phyloP scores from a whole-genome alignment of 1,140 invertebrate species.

The Sminthurides bifidus region DNA sequence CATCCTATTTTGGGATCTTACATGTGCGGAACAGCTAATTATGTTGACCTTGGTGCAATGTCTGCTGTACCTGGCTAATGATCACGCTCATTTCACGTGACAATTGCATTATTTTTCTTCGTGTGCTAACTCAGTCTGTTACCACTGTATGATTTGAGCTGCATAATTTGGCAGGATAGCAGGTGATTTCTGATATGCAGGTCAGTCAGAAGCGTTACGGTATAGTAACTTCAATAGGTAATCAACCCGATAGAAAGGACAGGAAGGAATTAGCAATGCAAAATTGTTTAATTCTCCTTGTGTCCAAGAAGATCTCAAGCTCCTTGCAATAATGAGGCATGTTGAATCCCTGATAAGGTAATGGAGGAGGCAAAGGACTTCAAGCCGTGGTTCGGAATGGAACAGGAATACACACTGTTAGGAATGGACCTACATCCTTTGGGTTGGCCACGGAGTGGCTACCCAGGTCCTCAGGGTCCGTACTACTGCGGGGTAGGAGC shows the following conservation, averaged over 20 bases:
- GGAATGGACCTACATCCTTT: slow-evolving; percentile 49
- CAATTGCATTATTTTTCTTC: no score
- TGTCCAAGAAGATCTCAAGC: neutral
- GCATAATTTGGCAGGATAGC: no score
- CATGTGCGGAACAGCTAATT: neutral
- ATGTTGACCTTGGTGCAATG: no score
- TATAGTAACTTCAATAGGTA: no score
- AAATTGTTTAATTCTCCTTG: neutral
- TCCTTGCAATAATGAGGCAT: neutral
- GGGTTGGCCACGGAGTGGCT: slow-evolving; percentile 55
- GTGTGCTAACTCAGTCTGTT: no score
- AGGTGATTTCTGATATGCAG: no score
- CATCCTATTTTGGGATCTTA: neutral
- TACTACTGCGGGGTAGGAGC: slow-evolving; percentile 56
- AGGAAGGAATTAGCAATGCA: no score
- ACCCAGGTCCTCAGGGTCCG: slow-evolving; percentile 53
- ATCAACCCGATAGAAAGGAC: no score
- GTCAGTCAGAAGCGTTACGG: no score
- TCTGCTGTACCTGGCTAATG: no score
- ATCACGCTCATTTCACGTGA: neutral
- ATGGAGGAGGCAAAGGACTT: slow-evolving; percentile 40
- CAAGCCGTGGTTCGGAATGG: slow-evolving; percentile 57
- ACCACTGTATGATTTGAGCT: no score
- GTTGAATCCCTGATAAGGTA: neutral
- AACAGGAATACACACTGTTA: slow-evolving; percentile 54